Evolutionary conservation across 2,888 invertebrate genomes (phyloP).

Genomic region (Danaus chrysippus): DNA sequence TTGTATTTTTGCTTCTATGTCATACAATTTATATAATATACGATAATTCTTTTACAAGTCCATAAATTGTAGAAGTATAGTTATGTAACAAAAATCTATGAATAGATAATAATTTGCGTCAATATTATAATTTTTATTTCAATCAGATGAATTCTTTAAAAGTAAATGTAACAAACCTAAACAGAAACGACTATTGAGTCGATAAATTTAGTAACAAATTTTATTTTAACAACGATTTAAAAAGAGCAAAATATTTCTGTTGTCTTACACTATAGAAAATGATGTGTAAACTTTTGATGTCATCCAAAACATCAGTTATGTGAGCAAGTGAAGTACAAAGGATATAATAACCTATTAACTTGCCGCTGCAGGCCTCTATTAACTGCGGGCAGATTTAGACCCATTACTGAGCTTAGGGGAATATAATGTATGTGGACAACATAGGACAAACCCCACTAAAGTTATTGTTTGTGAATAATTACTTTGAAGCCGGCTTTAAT

Average conservation of each 20-base stretch:
- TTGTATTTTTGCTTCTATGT: not conserved
- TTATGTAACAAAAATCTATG: too few relatives aligned
- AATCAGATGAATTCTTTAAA: too few relatives aligned
- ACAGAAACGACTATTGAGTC: too few relatives aligned
- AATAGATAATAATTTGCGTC: too few relatives aligned
- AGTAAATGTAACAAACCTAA: too few relatives aligned
- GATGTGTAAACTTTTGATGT: not conserved
- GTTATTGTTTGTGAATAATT: not conserved
- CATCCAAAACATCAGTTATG: not conserved
- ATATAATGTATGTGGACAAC: not conserved
- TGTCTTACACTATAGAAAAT: too few relatives aligned
- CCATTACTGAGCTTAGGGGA: not conserved
- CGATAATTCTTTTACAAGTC: too few relatives aligned
- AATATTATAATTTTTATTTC: too few relatives aligned
- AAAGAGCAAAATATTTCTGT: too few relatives aligned
- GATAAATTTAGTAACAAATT: too few relatives aligned
- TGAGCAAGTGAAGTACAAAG: not conserved
- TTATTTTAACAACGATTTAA: too few relatives aligned
- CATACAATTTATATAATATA: not conserved
- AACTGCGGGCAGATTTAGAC: not conserved
- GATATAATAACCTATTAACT: slow-evolving; percentile 1
- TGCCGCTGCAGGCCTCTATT: not conserved
- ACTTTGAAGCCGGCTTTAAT: not conserved
- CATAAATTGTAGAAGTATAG: too few relatives aligned
- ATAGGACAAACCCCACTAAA: not conserved